Base-by-base conservation (phyloP, 2,888 invertebrate genomes). In the Hanleya hanleyi region DNA sequence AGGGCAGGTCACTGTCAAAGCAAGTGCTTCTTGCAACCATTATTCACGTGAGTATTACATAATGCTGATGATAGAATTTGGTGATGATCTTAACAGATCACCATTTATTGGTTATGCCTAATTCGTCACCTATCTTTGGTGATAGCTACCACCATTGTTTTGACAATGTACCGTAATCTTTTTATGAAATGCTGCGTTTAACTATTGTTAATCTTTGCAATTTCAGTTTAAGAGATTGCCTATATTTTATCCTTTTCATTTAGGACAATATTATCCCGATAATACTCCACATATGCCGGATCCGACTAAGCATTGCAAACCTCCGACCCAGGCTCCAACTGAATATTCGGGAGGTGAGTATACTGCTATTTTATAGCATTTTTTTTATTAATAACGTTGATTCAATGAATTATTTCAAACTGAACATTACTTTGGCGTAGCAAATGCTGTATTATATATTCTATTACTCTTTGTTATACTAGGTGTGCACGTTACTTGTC, bases 21-120 rank as follows among this genome's bases (percentile, higher is more conserved):
- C 75, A 6, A 78, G 68, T 32, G 74, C 82, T 15, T 82, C 47
- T 66, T 86, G 86, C 71, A 81, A 83, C 65, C 67, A 84, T 15
- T 86, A 83, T 67, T 78, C 76, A 33, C 77, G 86, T 86, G 79
- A 79, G 82, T 83, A 6, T 12, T 26, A n/a, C n/a, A n/a, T n/a
- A n/a, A n/a, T n/a, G n/a, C n/a, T n/a, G n/a, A n/a, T n/a, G n/a
- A n/a, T n/a, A n/a, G n/a, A n/a, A n/a, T n/a, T n/a, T n/a, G n/a
- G n/a, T n/a, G n/a, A n/a, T n/a, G n/a, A n/a, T n/a, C n/a, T n/a
- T n/a, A n/a, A n/a, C n/a, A n/a, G n/a, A n/a, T n/a, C n/a, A n/a
- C n/a, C n/a, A n/a, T n/a, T n/a, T n/a, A n/a, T n/a, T n/a, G n/a
- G n/a, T n/a, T n/a, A n/a, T n/a, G n/a, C n/a, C n/a, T n/a, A n/a